Percentiles rank a stretch among this genome's conserved stretches.
phyloP scores from a whole-genome alignment of 2,797 vertebrate species.

The Pelochelys cantorii region DNA sequence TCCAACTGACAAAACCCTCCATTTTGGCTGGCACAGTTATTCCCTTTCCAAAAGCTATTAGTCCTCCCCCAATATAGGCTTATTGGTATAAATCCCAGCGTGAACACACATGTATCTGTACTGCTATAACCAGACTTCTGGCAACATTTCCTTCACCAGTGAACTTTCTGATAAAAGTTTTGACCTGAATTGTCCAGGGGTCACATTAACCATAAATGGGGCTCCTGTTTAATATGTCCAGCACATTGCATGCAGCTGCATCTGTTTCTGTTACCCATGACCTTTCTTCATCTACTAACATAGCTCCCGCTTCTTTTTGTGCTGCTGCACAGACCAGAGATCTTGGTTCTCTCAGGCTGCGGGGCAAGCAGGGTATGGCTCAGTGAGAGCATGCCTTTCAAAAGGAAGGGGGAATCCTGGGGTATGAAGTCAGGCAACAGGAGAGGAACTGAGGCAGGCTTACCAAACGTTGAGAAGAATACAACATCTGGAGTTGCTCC shows the following conservation, averaged over 20 bases:
- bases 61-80: not conserved
- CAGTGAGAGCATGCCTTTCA: not conserved
- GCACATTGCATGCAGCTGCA: accelerated
- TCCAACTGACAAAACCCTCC: not conserved
- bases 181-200: not conserved
- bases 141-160: accelerated
- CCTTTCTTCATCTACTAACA: not conserved
- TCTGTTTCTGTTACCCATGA: not conserved
- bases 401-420: not conserved
- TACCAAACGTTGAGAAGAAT: not conserved
- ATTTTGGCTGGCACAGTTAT: not conserved
- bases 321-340: not conserved
- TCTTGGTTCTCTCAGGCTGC: accelerated
- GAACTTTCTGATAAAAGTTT: not conserved
- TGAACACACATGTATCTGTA: accelerated
- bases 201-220: not conserved
- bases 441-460: conserved; percentile 22
- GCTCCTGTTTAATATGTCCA: not conserved
- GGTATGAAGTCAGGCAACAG: conserved; percentile 43
- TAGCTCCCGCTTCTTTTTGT: accelerated
- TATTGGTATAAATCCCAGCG: not conserved
- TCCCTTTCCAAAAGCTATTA: not conserved
- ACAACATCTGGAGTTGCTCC: not conserved
- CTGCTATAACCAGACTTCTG: not conserved
- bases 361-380: accelerated